Evolutionary conservation across 2,113 vertebrate genomes (phyloP).

Genomic region (Oenanthe oenanthe): DNA sequence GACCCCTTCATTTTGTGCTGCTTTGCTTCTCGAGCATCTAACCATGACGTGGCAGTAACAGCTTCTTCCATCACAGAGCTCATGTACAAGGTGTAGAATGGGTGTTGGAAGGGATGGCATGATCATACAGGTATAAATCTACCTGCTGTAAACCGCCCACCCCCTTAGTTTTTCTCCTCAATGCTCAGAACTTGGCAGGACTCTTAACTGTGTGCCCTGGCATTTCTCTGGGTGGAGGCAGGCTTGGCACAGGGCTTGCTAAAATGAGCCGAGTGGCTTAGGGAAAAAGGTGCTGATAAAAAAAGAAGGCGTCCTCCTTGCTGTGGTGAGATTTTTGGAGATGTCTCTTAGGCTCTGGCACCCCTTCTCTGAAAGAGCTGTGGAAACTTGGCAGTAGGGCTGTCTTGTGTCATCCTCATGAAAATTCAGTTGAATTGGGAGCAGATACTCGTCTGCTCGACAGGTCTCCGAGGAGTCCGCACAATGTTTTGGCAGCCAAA

Average conservation of each 20-base stretch:
- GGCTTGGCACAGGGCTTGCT: not conserved
- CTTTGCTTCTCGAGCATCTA: not conserved
- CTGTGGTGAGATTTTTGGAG: not conserved
- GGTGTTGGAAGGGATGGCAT: not conserved
- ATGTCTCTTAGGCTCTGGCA: not conserved
- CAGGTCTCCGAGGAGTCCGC: not conserved
- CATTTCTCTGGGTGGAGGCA: not conserved
- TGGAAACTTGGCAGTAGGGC: conserved; percentile 30
- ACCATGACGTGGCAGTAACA: not conserved
- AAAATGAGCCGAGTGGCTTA: not conserved
- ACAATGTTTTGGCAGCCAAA: not conserved
- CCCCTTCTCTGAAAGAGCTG: not conserved
- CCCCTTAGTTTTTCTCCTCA: not conserved
- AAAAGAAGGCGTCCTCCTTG: not conserved
- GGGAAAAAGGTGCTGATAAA: not conserved
- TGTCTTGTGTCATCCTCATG: conserved; percentile 37
- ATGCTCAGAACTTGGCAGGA: not conserved
- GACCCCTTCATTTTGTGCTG: not conserved
- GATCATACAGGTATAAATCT: conserved; percentile 9
- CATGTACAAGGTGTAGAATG: not conserved
- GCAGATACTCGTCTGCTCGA: not conserved
- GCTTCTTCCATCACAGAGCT: not conserved
- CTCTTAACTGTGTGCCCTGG: not conserved
- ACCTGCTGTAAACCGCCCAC: not conserved
- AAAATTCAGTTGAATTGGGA: not conserved